Percentiles rank a stretch among this genome's conserved stretches.
Conservation (phyloP, 53 echinoderm and acorn worm species). For the Mesocentrotus franciscanus region DNA sequence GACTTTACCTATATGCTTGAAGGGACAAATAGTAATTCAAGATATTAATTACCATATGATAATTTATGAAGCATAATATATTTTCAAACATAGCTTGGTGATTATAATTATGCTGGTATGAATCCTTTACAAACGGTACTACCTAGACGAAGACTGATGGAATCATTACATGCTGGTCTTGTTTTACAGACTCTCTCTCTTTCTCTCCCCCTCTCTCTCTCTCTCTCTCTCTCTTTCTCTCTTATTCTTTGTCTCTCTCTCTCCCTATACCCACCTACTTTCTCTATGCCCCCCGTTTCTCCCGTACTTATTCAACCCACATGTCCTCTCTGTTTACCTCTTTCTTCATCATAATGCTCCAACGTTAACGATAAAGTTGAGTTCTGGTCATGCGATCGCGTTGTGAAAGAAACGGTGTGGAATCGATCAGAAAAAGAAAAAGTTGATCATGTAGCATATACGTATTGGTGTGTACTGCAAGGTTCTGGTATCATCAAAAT, state of each 20-base stretch:
- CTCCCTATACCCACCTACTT: no score
- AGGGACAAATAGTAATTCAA: background rate
- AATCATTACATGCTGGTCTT: background rate
- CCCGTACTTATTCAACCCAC: no score
- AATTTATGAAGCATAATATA: background rate
- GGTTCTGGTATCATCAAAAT: no score
- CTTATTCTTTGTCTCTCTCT: no score
- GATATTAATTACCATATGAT: background rate
- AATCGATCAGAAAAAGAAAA: no score
- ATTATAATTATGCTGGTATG: constrained; percentile 11
- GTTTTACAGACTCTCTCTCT: background rate
- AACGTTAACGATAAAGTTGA: no score
- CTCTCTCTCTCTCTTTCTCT: background rate
- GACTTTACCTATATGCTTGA: background rate
- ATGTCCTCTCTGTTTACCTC: background rate
- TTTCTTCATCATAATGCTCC: no score
- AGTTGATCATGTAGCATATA: no score
- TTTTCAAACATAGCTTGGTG: background rate
- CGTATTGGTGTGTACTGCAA: no score
- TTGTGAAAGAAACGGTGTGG: no score
- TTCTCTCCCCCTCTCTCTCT: background rate
- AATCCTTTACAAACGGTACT: background rate
- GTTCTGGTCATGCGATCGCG: no score
- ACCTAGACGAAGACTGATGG: background rate
- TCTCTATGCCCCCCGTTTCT: no score